A percentile compares a stretch with the other conserved stretches of the same genome.
Evolutionary conservation across 1,140 invertebrate genomes (phyloP).

Genomic region (Drosophila lacertosa): DNA sequence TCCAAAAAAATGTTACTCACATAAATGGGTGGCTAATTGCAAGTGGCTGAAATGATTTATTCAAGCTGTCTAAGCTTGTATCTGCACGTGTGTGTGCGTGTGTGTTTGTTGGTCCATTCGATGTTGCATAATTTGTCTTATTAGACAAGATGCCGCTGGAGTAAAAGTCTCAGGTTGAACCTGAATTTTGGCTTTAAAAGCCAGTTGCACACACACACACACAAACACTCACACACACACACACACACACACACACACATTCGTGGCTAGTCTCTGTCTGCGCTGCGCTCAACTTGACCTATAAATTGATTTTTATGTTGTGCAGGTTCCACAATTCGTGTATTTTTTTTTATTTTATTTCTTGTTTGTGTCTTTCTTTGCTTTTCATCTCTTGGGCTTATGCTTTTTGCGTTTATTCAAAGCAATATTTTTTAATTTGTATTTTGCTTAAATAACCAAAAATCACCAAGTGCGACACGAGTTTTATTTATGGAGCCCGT

Average conservation of each 20-base stretch:
- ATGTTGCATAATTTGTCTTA: constrained; percentile 71
- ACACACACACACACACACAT: constrained; percentile 1
- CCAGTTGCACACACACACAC: constrained; percentile 48
- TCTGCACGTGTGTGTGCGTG: constrained; percentile 6
- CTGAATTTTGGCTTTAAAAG: constrained; percentile 63
- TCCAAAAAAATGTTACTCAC: too few species aligned
- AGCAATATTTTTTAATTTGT: constrained; percentile 47
- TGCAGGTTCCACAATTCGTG: constrained; percentile 65
- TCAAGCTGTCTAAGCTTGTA: background rate
- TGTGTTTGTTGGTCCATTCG: constrained; percentile 24
- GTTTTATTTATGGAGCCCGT: constrained; percentile 20
- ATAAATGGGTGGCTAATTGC: constrained; percentile 53
- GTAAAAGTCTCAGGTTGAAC: constrained; percentile 72
- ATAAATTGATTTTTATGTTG: constrained; percentile 81
- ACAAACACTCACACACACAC: constrained; percentile 24
- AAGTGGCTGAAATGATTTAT: constrained; percentile 30
- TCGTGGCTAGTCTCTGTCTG: constrained; percentile 6
- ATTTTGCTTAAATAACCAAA: constrained; percentile 32
- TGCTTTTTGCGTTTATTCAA: constrained; percentile 47
- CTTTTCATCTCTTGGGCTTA: constrained; percentile 45
- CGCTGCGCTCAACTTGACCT: constrained; percentile 75
- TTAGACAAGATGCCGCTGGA: constrained; percentile 71
- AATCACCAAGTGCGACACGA: constrained; percentile 65
- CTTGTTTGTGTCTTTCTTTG: constrained; percentile 35
- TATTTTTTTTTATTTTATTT: constrained; percentile 14